A percentile compares a stretch with the other conserved stretches of the same genome.
Evolutionary conservation across 2,888 invertebrate species (phyloP).

Genomic region (Pomacea canaliculata): DNA sequence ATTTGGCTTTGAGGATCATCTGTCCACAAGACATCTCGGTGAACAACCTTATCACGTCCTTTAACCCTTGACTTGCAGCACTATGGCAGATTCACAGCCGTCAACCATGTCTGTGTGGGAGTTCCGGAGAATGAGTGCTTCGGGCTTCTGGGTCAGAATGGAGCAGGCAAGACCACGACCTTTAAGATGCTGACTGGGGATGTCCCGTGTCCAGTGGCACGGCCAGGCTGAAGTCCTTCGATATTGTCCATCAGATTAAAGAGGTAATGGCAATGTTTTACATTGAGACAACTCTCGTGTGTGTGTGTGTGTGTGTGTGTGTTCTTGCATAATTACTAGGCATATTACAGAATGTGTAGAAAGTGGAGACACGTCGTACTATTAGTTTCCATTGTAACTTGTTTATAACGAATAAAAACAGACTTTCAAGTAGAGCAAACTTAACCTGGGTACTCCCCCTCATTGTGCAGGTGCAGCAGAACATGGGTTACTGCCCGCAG

Average conservation of each 20-base stretch:
- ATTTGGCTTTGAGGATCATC: too few species aligned
- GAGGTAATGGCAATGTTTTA: neutral
- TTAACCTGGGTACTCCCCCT: too few species aligned
- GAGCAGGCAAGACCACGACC: slow-evolving; percentile 71
- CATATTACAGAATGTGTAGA: too few species aligned
- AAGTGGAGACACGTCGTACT: too few species aligned
- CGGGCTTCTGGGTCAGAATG: slow-evolving; percentile 71
- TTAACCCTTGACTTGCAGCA: slow-evolving; percentile 71
- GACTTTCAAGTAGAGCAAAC: too few species aligned
- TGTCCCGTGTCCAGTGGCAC: slow-evolving; percentile 72
- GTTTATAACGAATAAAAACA: too few species aligned
- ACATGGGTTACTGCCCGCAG: slow-evolving; percentile 53
- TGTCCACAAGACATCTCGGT: too few species aligned
- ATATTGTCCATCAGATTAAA: slow-evolving; percentile 43
- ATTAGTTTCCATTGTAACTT: too few species aligned
- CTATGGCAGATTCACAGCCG: slow-evolving; percentile 74
- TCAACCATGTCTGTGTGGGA: slow-evolving; percentile 58
- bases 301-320: too few species aligned
- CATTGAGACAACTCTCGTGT: too few species aligned
- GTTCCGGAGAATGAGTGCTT: slow-evolving; percentile 70
- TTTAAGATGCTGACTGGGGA: slow-evolving; percentile 70
- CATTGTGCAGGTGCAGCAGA: too few species aligned
- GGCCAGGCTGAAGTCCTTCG: slow-evolving; percentile 77
- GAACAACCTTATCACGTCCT: neutral
- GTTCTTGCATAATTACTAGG: too few species aligned